Percentiles rank a stretch among this genome's conserved stretches.
Conservation (phyloP, 2,888 invertebrate genomes). For the Trypoxylon attenuatum region DNA sequence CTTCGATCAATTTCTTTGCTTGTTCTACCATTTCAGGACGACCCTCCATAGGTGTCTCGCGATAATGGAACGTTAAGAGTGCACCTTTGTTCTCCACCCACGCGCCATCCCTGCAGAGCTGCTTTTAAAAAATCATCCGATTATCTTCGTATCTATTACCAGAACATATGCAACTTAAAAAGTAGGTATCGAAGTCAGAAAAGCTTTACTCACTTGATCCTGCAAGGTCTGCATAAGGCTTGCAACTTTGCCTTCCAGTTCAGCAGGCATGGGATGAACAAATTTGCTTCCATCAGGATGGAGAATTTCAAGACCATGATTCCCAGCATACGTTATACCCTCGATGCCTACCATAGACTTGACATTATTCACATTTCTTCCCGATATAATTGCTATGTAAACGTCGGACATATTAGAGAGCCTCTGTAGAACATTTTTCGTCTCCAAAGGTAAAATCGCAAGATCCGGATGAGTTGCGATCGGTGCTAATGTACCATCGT, state of each 20-base stretch:
- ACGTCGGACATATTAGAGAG: constrained; percentile 90
- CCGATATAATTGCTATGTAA: constrained; percentile 91
- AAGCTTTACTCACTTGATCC: constrained; percentile 81
- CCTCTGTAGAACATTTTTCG: constrained; percentile 88
- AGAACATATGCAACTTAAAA: not conserved
- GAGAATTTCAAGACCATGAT: constrained; percentile 90
- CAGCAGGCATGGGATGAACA: constrained; percentile 92
- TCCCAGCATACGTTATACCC: constrained; percentile 93
- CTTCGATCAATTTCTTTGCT: constrained; percentile 84
- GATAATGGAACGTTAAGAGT: constrained; percentile 89
- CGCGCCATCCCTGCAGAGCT: constrained; percentile 90
- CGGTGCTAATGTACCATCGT: constrained; percentile 92
- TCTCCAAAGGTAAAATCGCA: constrained; percentile 89
- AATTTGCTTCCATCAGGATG: constrained; percentile 94
- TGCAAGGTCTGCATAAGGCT: constrained; percentile 86
- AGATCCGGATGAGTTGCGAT: constrained; percentile 93
- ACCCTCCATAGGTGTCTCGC: constrained; percentile 85
- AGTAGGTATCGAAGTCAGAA: no score
- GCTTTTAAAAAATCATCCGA: not conserved
- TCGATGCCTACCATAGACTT: constrained; percentile 94
- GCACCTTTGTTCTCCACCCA: constrained; percentile 96
- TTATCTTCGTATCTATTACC: not conserved
- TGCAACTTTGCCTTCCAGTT: constrained; percentile 87
- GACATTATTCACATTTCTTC: constrained; percentile 90
- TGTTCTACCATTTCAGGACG: constrained; percentile 83